Base-by-base conservation (phyloP, 2,797 vertebrate genomes). In the Heteromormyrus szaboi region DNA sequence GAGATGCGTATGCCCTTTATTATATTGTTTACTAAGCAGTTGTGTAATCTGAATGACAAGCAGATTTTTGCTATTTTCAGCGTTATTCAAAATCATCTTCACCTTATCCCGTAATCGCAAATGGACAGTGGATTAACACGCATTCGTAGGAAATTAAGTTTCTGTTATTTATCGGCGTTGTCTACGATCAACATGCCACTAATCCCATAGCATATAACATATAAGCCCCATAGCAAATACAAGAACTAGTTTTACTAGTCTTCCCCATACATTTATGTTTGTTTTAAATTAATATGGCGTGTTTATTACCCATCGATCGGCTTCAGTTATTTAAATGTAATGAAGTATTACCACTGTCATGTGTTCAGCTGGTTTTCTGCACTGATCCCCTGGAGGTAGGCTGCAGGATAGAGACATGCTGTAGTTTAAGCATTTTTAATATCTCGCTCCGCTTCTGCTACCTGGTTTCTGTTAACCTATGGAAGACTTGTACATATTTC, bases 11-110 rank as follows among this genome's bases (percentile, higher is more conserved):
- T 79, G 72, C 72, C 72, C 37, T 37, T 79, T 79, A 79, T 79
- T 79, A 19, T 79, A 9, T 19, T 79, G 72, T 79, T 41, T n/a
- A 44, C 33, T 79, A 19, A 19, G 72, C 72, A 44, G 37, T 44
- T 79, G 72, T 79, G 37, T 79, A 79, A 79, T 79, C 72, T 79
- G 72, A 79, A 79, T 41, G 17, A n/a, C 72, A 79, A 76, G 65
- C 65, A 72, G 65, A 12, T 72, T 72, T 72, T 79, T 79, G 33
- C 19, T 79, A 79, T 79, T 44, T 79, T 44, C 72, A 79, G 33
- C 72, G 33, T 79, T 11, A 79, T 79, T 41, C 37, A 79, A 79
- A 79, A 44, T 79, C 72, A 79, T 79, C 72, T n/a, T 79, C 72
- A 19, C 19, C 7, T 79, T 44, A 44, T 79, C 72, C 37, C 37